Base-by-base conservation (phyloP, 2,888 invertebrate species). In the Caenorhabditis sp. region DNA sequence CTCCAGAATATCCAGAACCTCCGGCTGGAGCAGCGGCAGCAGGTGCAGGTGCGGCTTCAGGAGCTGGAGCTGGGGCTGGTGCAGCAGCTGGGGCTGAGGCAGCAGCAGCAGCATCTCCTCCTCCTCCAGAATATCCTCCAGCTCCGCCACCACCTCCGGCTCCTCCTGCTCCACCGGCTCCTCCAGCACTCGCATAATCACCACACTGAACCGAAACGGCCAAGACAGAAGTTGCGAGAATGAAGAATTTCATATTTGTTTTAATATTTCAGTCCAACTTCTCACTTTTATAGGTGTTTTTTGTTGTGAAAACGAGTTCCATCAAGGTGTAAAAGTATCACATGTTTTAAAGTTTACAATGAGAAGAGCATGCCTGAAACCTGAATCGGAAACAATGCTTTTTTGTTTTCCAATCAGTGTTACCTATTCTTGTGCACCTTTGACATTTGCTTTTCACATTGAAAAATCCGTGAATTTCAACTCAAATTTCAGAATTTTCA, bases 21-120 rank as follows among this genome's bases (percentile, higher is more conserved):
- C 49, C 56, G 27, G 67, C 59, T 23, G 50, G 56, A 53, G 53
- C 61, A 27, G 62, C 68, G 20, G 43, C 10, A 43, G 43, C 43
- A 10, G 43, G 43, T 10, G 43, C 43, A 4, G 23, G 43, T 7
- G 8, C 63, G 14, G 31, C 63, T 25, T 21, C 38, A 23, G 26
- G 56, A 1, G 56, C 36, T 3, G 49, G 36, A 3, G 14, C 38
- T 14, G 25, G 38, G n/a, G 14, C 64, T 10, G 36, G 43, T 17
- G 14, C 50, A 8, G 10, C 59, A 17, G 52, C 7, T 23, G 52
- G 17, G 7, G 52, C 21, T n/a, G n/a, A n/a, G n/a, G n/a, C n/a
- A 7, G 23, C 52, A 43, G 43, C 43, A 10, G 43, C 43, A 17
- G 43, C 43, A 14, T 17, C 31, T 31, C 31, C 17, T 43, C 43